Conservation (phyloP, 1,140 invertebrate species). For the Ylistrum balloti region DNA sequence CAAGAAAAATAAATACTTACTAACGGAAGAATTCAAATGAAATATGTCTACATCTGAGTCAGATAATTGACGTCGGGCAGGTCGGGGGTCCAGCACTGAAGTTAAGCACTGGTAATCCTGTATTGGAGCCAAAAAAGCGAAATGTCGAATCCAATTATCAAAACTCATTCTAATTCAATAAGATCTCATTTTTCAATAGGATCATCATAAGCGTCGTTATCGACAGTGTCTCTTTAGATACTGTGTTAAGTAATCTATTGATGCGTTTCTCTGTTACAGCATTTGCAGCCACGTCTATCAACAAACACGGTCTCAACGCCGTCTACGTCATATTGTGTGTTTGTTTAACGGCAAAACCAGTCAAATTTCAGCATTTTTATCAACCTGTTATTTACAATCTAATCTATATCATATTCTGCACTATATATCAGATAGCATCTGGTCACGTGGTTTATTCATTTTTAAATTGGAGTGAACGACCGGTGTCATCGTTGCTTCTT, state of each 20-base stretch:
- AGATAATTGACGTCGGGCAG: too few species aligned
- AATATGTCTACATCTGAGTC: too few species aligned
- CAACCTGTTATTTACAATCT: constrained; percentile 48
- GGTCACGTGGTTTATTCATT: constrained; percentile 54
- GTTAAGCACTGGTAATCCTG: too few species aligned
- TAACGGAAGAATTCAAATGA: too few species aligned
- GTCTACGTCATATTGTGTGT: constrained; percentile 51
- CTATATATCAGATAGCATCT: constrained; percentile 41
- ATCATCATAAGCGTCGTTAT: too few species aligned
- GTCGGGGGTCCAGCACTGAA: too few species aligned
- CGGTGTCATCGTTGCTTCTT: constrained; percentile 32
- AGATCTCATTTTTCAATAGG: too few species aligned
- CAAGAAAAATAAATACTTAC: too few species aligned
- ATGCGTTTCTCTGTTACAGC: constrained; percentile 42
- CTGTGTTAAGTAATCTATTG: too few species aligned
- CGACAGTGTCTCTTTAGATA: too few species aligned
- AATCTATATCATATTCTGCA: constrained; percentile 48
- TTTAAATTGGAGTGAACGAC: constrained; percentile 56
- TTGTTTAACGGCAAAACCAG: constrained; percentile 49
- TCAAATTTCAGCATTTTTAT: constrained; percentile 61
- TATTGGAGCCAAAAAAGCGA: too few species aligned
- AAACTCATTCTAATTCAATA: too few species aligned
- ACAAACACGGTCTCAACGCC: constrained; percentile 60
- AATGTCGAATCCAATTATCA: neutral
- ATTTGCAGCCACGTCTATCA: constrained; percentile 51